Evolutionary conservation across 2,113 vertebrate genomes (phyloP).

Genomic region (Scomber colias): DNA sequence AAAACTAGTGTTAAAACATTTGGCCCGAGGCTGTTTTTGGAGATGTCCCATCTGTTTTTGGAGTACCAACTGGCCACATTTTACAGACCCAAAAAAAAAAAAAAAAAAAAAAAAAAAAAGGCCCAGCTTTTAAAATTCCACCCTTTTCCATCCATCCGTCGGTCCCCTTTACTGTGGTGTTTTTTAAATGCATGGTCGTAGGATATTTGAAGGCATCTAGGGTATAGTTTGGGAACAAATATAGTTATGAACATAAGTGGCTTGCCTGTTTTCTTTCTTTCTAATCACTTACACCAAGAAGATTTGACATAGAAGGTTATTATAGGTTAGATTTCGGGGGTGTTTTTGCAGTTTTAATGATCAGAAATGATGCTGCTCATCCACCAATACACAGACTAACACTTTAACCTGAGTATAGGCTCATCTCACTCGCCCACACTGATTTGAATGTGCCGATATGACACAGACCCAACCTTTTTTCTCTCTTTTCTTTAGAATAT

Average conservation of each 20-base stretch:
- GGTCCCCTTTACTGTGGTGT: constrained; percentile 66
- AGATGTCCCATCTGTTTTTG: constrained; percentile 77
- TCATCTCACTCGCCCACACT: not conserved
- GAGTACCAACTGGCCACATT: constrained; percentile 70
- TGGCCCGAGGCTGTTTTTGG: constrained; percentile 59
- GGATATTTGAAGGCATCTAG: constrained; percentile 36
- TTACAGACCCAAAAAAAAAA: constrained; percentile 60
- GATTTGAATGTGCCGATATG: not conserved
- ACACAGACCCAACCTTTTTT: not conserved
- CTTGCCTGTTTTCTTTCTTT: constrained; percentile 17
- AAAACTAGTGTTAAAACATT: constrained; percentile 63
- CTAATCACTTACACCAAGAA: constrained; percentile 19
- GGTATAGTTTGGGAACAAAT: constrained; percentile 66
- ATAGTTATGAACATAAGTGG: constrained; percentile 40
- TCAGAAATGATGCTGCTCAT: not conserved
- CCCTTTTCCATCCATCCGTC: constrained; percentile 38
- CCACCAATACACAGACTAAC: no score
- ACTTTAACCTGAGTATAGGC: not conserved
- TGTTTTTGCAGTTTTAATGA: not conserved
- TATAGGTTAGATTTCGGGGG: not conserved
- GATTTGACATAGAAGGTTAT: constrained; percentile 6
- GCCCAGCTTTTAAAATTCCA: constrained; percentile 48
- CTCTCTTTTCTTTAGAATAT: not conserved
- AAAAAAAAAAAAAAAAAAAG: constrained; percentile 60
- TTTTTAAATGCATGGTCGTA: constrained; percentile 44